A percentile compares a stretch with the other conserved stretches of the same genome.
These are phyloP conservation scores for Dryocosmus kuriphilus DNA, from an alignment of 2,888 invertebrate species.

Conservation along the genomic window DNA sequence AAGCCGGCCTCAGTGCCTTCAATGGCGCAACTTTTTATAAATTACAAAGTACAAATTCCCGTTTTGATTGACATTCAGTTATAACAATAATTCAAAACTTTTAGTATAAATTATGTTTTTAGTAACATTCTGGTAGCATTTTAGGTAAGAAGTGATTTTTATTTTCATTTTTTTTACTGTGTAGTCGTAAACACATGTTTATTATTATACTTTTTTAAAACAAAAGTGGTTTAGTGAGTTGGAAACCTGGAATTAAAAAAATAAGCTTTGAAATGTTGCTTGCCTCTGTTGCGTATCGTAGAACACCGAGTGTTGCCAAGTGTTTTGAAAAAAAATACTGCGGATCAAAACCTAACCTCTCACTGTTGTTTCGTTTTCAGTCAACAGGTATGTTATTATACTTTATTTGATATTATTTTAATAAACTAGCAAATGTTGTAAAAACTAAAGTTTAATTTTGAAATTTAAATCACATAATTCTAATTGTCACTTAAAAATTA, in stretches of 20 bases:
- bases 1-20: not conserved
- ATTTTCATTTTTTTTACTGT: not conserved
- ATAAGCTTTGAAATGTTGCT: conserved; percentile 38
- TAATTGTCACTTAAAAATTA: too few species aligned
- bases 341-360: conserved; percentile 48
- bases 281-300: conserved; percentile 43
- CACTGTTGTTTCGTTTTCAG: conserved; percentile 32
- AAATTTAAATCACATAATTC: too few species aligned
- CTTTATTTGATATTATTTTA: not conserved
- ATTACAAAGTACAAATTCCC: conserved; percentile 1
- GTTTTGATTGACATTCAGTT: conserved; percentile 10
- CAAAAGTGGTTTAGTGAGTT: conserved; percentile 2
- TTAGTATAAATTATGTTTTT: not conserved
- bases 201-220: not conserved
- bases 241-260: conserved; percentile 1
- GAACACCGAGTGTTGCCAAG: conserved; percentile 18
- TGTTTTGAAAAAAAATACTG: conserved; percentile 38
- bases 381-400: conserved; percentile 42
- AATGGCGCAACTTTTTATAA: not conserved
- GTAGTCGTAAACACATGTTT: not conserved
- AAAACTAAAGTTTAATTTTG: too few species aligned
- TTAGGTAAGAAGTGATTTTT: not conserved
- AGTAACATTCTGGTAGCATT: not conserved
- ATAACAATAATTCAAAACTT: not conserved
- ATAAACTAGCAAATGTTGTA: too few species aligned